Percentiles rank a stretch among this genome's conserved stretches.
Conservation (phyloP, 1,140 invertebrate species). For the Lysiphlebus fabarum region DNA sequence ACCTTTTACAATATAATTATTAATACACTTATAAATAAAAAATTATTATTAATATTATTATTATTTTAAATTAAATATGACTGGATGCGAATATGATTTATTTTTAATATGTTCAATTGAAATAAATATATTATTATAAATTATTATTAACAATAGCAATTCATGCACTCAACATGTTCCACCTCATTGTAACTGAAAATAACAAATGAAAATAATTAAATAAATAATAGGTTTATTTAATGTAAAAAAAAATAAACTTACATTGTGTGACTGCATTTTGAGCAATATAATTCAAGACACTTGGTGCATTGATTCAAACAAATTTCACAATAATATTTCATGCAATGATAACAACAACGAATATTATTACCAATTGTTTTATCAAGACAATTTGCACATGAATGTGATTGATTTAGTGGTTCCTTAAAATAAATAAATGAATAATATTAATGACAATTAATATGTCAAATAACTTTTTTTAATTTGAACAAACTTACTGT, state of each 20-base stretch:
- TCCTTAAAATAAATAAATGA: conserved; percentile 19
- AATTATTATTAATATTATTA: no score
- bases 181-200: conserved; percentile 35
- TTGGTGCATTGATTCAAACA: conserved; percentile 31
- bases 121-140: background rate
- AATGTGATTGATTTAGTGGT: conserved; percentile 8
- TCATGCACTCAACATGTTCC: conserved; percentile 33
- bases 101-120: no score
- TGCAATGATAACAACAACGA: conserved; percentile 36
- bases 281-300: conserved; percentile 38
- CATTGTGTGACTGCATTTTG: conserved; percentile 38
- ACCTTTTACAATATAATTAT: no score
- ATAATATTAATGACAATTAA: no score
- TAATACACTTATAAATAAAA: no score
- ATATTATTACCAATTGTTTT: conserved; percentile 17
- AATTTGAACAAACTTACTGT: conserved; percentile 24
- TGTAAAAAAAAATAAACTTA: conserved; percentile 30
- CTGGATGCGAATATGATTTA: no score
- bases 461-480: no score
- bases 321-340: conserved; percentile 33
- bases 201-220: conserved; percentile 14
- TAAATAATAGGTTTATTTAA: background rate
- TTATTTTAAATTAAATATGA: no score
- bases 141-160: conserved; percentile 32
- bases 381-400: conserved; percentile 27